Evolutionary conservation across 2,888 invertebrate genomes (phyloP), one percentile per base, ranked within the genome.

Genomic region (Coelinius sp.): DNA sequence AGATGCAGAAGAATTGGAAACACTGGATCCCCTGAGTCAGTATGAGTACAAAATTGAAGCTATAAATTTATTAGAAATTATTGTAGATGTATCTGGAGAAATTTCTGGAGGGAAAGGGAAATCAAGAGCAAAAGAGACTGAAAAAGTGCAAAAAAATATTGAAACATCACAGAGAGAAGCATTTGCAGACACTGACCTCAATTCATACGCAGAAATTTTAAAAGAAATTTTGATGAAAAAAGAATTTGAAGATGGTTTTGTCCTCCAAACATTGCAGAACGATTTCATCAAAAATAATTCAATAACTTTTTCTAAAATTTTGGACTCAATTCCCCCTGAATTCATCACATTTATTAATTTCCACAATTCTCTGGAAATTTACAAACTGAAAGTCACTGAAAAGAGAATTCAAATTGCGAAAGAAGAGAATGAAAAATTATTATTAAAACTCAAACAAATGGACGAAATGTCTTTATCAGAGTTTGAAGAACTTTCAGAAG

Each of bases 181-280:
- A 31, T 79, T 84, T 8, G 76, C 80, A 5, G 76, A 74, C 17
- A 75, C 80, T 8, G 70, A 75, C 14, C 1, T 46, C 1, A 73
- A 78, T 38, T 46, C 79, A 17, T 73, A 83, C 8, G 12, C 14
- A 3, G 79, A 81, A 69, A 75, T 82, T 12, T 68, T 86, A 7
- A 63, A 68, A 56, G 80, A 84, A 76, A 80, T 84, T 68, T 74
- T 86, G 4, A 67, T 76, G 1, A 74, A 69, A 72, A n/a, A 73
- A 10, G 79, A 84, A 67, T 83, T 80, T 31, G 56, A 76, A 1
- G 38, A 70, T n/a, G 86, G 86, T 8, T 85, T 84, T 24, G 79
- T 85, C 5, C 68, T 86, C 7, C 83, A 84, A 75, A 80, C 79
- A n/a, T 72, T 86, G 53, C 76, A 79, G 7, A 85, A 82, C 70